A percentile compares a stretch with the other conserved stretches of the same genome.
phyloP scores from a whole-genome alignment of 92 coral and sea anemone genomes.

The Epizoanthus stellaris region DNA sequence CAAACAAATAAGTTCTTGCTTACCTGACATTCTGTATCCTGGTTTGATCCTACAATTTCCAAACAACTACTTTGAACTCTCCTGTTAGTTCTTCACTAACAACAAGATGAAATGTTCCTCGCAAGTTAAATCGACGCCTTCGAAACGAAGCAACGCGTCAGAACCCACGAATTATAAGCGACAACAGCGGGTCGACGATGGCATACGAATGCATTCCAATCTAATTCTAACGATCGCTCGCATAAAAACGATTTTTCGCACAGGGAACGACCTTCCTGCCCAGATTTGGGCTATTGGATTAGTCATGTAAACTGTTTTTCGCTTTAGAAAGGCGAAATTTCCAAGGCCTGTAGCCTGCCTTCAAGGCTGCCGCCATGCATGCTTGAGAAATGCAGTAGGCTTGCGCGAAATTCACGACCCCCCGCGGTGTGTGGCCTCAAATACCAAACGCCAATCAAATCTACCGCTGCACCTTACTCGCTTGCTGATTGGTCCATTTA shows the following conservation, averaged over 20 bases:
- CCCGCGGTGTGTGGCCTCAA: constrained; percentile 39
- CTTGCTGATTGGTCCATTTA: constrained; percentile 21
- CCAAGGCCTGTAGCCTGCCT: constrained; percentile 50
- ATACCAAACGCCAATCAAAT: constrained; percentile 51
- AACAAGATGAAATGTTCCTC: constrained; percentile 42
- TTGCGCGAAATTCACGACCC: constrained; percentile 50
- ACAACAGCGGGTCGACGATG: constrained; percentile 49
- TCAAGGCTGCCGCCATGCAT: constrained; percentile 55
- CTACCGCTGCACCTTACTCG: constrained; percentile 44
- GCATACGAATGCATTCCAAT: constrained; percentile 46
- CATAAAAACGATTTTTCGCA: constrained; percentile 33
- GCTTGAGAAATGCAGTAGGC: constrained; percentile 47
- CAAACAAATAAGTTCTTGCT: constrained; percentile 46
- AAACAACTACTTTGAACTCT: constrained; percentile 31
- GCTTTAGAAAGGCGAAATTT: constrained; percentile 41
- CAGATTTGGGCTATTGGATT: constrained; percentile 20
- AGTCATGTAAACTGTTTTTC: constrained; percentile 17
- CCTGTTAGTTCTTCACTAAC: constrained; percentile 41
- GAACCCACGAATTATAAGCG: constrained; percentile 50
- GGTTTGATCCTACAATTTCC: constrained; percentile 21
- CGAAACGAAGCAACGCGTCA: constrained; percentile 56
- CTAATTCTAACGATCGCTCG: constrained; percentile 36
- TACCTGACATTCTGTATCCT: constrained; percentile 44
- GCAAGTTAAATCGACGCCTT: constrained; percentile 53
- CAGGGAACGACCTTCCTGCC: constrained; percentile 27